These are phyloP conservation scores for Erythrocebus patas DNA, from an alignment of 2,113 vertebrate species.

Conservation along the genomic window DNA sequence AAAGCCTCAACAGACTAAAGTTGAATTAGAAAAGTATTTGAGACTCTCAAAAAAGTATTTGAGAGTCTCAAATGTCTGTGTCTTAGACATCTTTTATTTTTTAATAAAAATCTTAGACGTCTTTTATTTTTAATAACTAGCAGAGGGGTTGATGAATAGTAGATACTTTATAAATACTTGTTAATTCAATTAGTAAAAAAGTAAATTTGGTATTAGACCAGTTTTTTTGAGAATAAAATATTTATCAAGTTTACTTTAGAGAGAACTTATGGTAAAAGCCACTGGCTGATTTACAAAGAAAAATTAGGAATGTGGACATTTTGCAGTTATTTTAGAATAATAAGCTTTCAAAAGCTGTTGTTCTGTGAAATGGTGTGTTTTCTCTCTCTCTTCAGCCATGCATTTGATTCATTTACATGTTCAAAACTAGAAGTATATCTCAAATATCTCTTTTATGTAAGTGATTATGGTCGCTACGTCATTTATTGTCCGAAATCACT, in stretches of 20 bases:
- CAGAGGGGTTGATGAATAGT: not conserved
- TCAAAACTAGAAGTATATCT: not conserved
- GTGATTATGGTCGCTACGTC: not conserved
- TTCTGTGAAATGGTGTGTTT: not conserved
- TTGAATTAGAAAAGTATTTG: not conserved
- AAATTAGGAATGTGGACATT: not conserved
- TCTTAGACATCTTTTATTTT: not conserved
- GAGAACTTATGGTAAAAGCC: not conserved
- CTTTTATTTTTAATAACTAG: not conserved
- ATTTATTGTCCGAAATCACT: not conserved
- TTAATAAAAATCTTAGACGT: not conserved
- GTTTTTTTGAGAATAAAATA: not conserved
- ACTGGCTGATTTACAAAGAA: not conserved
- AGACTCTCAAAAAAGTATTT: not conserved
- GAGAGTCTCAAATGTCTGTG: not conserved
- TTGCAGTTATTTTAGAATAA: conserved; percentile 4
- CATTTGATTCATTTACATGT: not conserved
- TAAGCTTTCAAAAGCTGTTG: not conserved
- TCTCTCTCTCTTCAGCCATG: not conserved
- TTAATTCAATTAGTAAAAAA: not conserved
- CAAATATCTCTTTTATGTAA: not conserved
- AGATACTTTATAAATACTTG: not conserved
- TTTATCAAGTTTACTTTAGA: not conserved
- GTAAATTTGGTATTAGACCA: not conserved
- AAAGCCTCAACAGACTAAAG: not conserved